A percentile compares a stretch with the other conserved stretches of the same genome.
Evolutionary conservation across 2,113 vertebrate genomes (phyloP).

Genomic region (Marcusenius ussheri): DNA sequence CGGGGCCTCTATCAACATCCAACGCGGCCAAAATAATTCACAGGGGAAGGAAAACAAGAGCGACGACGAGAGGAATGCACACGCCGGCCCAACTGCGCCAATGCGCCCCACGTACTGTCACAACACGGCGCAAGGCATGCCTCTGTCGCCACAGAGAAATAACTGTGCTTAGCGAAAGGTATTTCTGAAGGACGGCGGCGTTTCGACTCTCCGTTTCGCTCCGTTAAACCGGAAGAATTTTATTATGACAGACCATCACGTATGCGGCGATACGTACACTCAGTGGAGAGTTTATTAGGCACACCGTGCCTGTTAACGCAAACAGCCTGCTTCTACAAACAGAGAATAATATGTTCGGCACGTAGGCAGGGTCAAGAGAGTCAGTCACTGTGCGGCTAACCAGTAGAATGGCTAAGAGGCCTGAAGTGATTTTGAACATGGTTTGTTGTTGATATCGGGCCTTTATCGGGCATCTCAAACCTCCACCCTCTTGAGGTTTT

Average conservation of each 20-base stretch:
- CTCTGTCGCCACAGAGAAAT: constrained; percentile 31
- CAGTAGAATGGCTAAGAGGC: background rate
- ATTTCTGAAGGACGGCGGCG: background rate
- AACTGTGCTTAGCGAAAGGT: background rate
- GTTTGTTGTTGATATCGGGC: too few species aligned
- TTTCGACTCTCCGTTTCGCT: background rate
- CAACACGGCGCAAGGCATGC: constrained; percentile 54
- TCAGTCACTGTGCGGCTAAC: background rate
- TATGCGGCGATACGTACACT: background rate
- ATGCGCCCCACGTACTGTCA: constrained; percentile 47
- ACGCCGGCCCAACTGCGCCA: constrained; percentile 45
- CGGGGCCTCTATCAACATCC: constrained; percentile 57
- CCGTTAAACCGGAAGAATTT: background rate
- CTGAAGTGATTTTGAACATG: background rate
- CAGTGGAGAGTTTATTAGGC: background rate
- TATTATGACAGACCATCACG: background rate
- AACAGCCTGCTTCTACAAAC: background rate
- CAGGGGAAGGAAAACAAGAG: constrained; percentile 46
- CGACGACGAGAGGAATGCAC: constrained; percentile 54
- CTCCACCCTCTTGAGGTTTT: background rate
- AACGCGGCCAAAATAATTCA: constrained; percentile 49
- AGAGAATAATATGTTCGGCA: background rate
- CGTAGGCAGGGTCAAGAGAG: background rate
- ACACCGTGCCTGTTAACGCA: background rate
- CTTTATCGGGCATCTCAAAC: background rate